These are phyloP conservation scores for Acridotheres tristis DNA, from an alignment of 2,797 vertebrate species.

Conservation along the genomic window DNA sequence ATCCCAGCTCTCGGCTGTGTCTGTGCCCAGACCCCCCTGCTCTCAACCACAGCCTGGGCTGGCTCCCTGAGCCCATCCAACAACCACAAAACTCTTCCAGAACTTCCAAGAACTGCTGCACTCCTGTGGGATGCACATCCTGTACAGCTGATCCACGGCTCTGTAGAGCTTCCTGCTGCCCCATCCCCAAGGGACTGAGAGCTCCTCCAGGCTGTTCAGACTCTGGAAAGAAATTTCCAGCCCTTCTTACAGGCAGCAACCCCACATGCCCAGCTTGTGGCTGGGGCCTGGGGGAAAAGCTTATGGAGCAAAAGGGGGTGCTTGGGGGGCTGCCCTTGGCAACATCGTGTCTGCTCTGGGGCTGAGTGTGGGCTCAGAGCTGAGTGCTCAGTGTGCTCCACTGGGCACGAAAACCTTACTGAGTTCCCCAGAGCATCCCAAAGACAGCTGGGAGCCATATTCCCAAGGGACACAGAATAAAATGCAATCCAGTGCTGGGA, in stretches of 20 bases:
- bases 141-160: background rate
- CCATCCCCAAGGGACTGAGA: background rate
- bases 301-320: background rate
- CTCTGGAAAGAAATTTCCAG: background rate
- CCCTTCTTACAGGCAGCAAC: background rate
- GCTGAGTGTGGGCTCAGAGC: background rate
- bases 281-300: background rate
- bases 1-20: background rate
- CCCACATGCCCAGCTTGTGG: background rate
- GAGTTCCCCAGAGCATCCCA: background rate
- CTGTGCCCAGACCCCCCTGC: background rate
- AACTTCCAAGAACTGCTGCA: background rate
- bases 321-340: background rate
- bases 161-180: background rate
- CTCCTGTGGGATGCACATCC: accelerated
- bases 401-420: background rate
- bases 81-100: background rate
- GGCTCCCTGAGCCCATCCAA: background rate
- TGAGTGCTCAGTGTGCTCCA: background rate
- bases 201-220: background rate
- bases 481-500: background rate
- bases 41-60: background rate
- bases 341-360: too few species aligned
- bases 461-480: background rate
- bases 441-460: background rate